Conservation (phyloP, 2,797 vertebrate genomes). For the Pteropus rufus region DNA sequence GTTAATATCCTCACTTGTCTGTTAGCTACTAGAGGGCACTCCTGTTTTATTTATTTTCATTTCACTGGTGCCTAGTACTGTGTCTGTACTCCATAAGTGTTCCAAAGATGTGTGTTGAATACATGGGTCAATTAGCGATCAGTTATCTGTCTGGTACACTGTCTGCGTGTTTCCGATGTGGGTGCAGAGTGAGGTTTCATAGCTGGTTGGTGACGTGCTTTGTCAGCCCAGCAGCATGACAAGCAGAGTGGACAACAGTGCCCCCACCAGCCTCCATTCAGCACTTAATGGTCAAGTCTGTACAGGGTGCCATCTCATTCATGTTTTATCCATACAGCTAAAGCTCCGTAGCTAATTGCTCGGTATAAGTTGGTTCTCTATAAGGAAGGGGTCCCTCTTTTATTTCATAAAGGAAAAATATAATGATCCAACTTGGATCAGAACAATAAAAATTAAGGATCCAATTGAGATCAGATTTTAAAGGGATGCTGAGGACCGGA, state of each 20-base stretch:
- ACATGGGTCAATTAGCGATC: not conserved
- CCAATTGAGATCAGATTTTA: not conserved
- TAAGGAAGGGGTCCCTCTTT: not conserved
- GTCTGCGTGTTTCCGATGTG: not conserved
- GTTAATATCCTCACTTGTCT: not conserved
- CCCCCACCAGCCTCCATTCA: not conserved
- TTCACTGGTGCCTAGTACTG: not conserved
- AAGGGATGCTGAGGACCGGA: not conserved
- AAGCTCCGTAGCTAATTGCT: not conserved
- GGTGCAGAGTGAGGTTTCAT: not conserved
- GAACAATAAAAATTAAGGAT: not conserved
- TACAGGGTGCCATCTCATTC: fast-evolving
- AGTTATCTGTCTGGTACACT: not conserved
- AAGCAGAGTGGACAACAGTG: fast-evolving
- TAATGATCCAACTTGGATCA: not conserved
- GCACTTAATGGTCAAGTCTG: not conserved
- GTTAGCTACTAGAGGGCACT: not conserved
- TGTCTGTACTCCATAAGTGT: not conserved
- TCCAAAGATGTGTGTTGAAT: not conserved
- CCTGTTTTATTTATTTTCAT: not conserved
- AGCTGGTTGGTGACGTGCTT: not conserved
- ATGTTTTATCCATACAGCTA: not conserved
- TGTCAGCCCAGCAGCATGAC: not conserved
- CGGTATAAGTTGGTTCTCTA: fast-evolving
- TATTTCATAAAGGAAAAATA: not conserved